Conservation (phyloP, 2,113 vertebrate genomes). For the Capreolus pygargus region DNA sequence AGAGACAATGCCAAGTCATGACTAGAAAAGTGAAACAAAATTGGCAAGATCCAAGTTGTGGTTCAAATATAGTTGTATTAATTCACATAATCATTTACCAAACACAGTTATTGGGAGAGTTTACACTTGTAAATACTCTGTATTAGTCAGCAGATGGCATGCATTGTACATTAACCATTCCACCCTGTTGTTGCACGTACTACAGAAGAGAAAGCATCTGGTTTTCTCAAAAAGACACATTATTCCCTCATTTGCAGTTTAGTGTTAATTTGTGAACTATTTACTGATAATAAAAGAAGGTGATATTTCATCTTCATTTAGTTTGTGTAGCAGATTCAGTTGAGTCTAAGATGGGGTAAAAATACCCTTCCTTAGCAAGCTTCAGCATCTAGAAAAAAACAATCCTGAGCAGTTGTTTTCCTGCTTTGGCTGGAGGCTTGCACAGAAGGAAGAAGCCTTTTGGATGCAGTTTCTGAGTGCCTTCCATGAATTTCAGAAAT, state of each 20-base stretch:
- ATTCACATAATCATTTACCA: constrained; percentile 60
- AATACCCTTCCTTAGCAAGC: constrained; percentile 45
- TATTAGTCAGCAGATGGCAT: constrained; percentile 85
- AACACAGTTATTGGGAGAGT: constrained; percentile 59
- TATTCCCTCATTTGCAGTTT: constrained; percentile 80
- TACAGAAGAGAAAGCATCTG: constrained; percentile 79
- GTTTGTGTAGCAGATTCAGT: constrained; percentile 68
- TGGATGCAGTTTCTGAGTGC: constrained; percentile 56
- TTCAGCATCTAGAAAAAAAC: constrained; percentile 2
- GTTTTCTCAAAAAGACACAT: constrained; percentile 77
- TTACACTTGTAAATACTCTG: constrained; percentile 77
- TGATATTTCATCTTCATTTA: constrained; percentile 78
- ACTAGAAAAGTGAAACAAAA: background rate
- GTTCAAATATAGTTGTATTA: constrained; percentile 38
- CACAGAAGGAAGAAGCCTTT: constrained; percentile 53
- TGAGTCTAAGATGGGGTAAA: constrained; percentile 53
- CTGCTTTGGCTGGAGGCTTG: constrained; percentile 65
- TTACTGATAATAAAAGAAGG: constrained; percentile 77
- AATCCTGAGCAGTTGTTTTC: constrained; percentile 32
- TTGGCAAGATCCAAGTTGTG: constrained; percentile 53
- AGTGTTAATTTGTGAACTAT: constrained; percentile 80
- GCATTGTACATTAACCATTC: constrained; percentile 73
- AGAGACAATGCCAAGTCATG: constrained; percentile 40
- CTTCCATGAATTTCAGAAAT: constrained; percentile 44
- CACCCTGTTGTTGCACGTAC: constrained; percentile 54